These are phyloP conservation scores for Amphimallon solstitiale DNA, from an alignment of 2,888 invertebrate species.

Conservation along the genomic window DNA sequence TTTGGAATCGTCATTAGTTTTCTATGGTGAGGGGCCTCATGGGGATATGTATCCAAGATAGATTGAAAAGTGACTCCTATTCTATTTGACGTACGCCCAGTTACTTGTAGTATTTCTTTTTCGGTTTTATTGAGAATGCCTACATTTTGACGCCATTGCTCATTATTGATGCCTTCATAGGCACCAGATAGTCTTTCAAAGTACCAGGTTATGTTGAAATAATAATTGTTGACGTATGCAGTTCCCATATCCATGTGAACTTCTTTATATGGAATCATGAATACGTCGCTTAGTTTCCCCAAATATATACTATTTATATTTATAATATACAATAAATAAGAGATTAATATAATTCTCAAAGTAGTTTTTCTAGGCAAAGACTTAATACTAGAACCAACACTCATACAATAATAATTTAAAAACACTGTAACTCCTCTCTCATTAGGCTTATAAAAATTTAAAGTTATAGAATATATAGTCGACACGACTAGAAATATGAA, in stretches of 20 bases:
- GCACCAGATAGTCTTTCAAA: constrained; percentile 14
- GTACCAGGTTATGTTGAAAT: constrained; percentile 36
- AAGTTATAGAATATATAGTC: not conserved
- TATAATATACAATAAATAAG: constrained; percentile 42
- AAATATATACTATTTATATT: constrained; percentile 45
- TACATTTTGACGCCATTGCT: constrained; percentile 15
- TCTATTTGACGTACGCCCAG: not conserved
- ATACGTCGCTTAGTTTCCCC: constrained; percentile 47
- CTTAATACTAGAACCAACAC: constrained; percentile 17
- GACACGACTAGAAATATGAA: not conserved
- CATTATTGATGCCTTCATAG: constrained; percentile 16
- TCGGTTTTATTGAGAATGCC: constrained; percentile 22
- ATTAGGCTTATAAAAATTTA: not conserved
- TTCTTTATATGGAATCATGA: constrained; percentile 36
- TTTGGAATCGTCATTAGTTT: not conserved
- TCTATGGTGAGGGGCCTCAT: constrained; percentile 1
- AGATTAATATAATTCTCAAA: constrained; percentile 41
- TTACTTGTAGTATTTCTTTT: constrained; percentile 1
- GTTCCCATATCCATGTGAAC: constrained; percentile 23
- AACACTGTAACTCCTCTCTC: not conserved
- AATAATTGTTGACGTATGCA: constrained; percentile 28
- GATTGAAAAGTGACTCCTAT: constrained; percentile 22
- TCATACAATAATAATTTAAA: constrained; percentile 22
- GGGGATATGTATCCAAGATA: constrained; percentile 13
- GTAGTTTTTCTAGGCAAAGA: constrained; percentile 9